Base-by-base conservation (phyloP, 2,888 invertebrate genomes). In the Melangyna quadrimaculata region DNA sequence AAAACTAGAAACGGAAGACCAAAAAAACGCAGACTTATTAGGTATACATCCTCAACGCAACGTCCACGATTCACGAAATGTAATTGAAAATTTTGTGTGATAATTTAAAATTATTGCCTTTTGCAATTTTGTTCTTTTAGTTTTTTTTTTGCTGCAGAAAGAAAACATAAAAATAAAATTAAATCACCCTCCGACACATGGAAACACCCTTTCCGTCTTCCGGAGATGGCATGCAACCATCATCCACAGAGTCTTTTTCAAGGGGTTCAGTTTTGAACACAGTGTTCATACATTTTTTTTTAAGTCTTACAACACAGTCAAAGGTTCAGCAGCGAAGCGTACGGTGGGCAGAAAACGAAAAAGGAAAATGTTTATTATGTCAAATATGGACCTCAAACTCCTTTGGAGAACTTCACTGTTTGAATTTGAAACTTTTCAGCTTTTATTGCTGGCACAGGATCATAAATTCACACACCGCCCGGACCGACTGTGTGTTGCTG, bases 151-250 rank as follows among this genome's bases (percentile, higher is more conserved):
- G 27, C 24, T 69, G 61, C 65, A 69, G 24, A 43, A 78, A 78
- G 75, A 82, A 71, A 87, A 87, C 88, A 88, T 88, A 88, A 88
- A 88, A 88, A 88, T 87, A 88, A 88, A 88, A 88, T 88, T 88
- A 87, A 88, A 87, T 88, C 88, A 87, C 87, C 88, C 82, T 57
- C 51, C 74, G 79, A 77, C 83, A 79, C 86, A 80, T 75, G 67
- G 70, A 80, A 78, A 87, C 80, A 87, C 82, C 86, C 86, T 78
- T 81, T 81, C 73, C 86, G 73, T 74, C 75, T 82, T 88, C 87
- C 84, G 82, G 81, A n/a, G n/a, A n/a, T 73, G 40, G 81, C 57
- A 73, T 78, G 73, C 69, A 78, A 77, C 72, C 65, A 75, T 55
- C 69, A 59, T 57, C 35, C 2, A 40, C 2, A 17, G n/a, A n/a